Percentiles rank a stretch among this genome's conserved stretches.
These are phyloP conservation scores for Loripinus fragilis DNA, from an alignment of 2,888 invertebrate genomes.

Conservation along the genomic window DNA sequence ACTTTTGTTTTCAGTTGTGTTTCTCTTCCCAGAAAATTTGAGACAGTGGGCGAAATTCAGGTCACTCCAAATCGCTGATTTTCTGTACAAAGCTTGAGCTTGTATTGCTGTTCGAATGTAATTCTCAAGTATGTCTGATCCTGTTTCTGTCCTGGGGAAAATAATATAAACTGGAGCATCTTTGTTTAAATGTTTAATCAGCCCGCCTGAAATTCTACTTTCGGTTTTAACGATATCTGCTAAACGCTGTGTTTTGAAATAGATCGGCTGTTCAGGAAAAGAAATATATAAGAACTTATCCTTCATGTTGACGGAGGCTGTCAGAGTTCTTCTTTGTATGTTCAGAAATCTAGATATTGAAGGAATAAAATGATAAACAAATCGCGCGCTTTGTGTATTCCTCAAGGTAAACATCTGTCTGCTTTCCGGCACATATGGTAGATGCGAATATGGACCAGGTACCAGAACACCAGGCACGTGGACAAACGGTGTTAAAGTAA, in stretches of 20 bases:
- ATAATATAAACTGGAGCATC: constrained; percentile 23
- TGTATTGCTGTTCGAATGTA: constrained; percentile 40
- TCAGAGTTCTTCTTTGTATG: too few species aligned
- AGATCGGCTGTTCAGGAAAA: constrained; percentile 37
- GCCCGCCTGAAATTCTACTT: constrained; percentile 28
- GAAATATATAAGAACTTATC: constrained; percentile 30
- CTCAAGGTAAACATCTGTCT: background rate
- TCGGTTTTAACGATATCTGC: constrained; percentile 42
- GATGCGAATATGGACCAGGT: too few species aligned
- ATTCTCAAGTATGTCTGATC: background rate
- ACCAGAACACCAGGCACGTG: too few species aligned
- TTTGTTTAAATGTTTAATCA: background rate
- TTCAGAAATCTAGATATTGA: background rate
- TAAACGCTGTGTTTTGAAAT: constrained; percentile 19
- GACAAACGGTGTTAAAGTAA: too few species aligned
- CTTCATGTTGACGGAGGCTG: background rate
- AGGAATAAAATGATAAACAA: background rate
- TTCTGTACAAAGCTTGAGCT: constrained; percentile 37
- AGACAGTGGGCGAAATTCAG: constrained; percentile 23
- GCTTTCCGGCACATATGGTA: too few species aligned
- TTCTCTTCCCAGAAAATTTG: background rate
- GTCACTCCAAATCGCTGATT: constrained; percentile 25
- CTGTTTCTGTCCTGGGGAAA: constrained; percentile 9
- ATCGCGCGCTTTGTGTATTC: background rate
- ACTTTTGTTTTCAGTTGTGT: background rate